Percentiles rank a stretch among this genome's conserved stretches.
Conservation (phyloP, 2,113 vertebrate genomes). For the Delphinus delphis region DNA sequence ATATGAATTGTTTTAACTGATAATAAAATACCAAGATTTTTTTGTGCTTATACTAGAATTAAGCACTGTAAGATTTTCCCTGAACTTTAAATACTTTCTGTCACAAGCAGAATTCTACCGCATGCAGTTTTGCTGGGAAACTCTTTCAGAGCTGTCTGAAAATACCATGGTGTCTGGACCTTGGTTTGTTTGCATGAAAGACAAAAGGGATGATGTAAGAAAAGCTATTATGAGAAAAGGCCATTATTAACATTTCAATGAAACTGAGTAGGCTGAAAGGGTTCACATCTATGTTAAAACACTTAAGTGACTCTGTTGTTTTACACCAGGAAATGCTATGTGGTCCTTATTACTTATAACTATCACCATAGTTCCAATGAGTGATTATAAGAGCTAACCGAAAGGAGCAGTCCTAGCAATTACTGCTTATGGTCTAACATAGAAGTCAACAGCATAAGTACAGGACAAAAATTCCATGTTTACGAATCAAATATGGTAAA, state of each 20-base stretch:
- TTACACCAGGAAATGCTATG: not conserved
- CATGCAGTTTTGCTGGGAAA: not conserved
- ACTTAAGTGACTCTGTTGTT: not conserved
- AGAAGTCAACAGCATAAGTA: not conserved
- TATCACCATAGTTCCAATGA: not conserved
- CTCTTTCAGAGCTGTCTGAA: not conserved
- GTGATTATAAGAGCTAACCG: not conserved
- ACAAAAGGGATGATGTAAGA: not conserved
- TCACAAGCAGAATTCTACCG: not conserved
- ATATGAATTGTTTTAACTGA: not conserved
- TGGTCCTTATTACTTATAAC: not conserved
- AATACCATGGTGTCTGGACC: not conserved
- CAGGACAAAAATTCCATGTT: not conserved
- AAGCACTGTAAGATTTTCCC: not conserved
- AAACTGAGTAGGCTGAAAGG: not conserved
- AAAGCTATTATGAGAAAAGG: slow-evolving; percentile 2
- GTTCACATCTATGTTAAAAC: not conserved
- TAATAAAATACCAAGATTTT: slow-evolving; percentile 6
- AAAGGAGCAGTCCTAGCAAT: not conserved
- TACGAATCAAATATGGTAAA: not conserved
- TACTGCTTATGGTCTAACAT: not conserved
- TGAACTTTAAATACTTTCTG: not conserved
- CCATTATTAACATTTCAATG: slow-evolving; percentile 21
- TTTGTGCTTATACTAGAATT: slow-evolving; percentile 15
- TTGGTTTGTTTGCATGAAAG: slow-evolving; percentile 37